Evolutionary conservation across 2,888 invertebrate genomes (phyloP).

Genomic region (Philereme vetulata): DNA sequence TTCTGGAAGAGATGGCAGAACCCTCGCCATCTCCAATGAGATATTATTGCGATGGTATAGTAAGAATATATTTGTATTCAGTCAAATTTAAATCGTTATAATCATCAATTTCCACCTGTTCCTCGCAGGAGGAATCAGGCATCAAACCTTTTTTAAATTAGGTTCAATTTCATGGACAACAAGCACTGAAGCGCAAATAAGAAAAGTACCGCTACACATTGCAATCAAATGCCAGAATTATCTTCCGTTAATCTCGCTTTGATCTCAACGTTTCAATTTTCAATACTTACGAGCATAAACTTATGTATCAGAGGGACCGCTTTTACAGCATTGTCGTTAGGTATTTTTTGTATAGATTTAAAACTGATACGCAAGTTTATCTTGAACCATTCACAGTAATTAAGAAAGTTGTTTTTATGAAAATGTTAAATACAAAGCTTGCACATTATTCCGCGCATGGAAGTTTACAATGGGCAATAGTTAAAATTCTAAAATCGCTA

Average conservation of each 20-base stretch:
- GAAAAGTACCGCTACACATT: conserved; percentile 1
- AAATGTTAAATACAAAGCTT: no score
- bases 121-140: no score
- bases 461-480: no score
- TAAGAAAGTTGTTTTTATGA: background rate
- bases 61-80: no score
- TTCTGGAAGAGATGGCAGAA: no score
- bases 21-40: no score
- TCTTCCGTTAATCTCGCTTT: background rate
- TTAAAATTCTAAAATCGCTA: no score
- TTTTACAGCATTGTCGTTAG: background rate
- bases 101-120: no score
- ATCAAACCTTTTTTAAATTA: background rate
- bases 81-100: no score
- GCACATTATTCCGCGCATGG: no score
- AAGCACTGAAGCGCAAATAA: background rate
- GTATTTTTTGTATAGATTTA: background rate
- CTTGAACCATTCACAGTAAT: background rate
- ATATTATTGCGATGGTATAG: no score
- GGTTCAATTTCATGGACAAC: background rate
- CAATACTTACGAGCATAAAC: background rate
- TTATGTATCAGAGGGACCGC: background rate
- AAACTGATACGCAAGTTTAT: background rate
- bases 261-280: conserved; percentile 1
- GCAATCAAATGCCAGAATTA: conserved; percentile 1